Evolutionary conservation across 2,797 vertebrate species (phyloP), one percentile per base, ranked within the genome.

Genomic region (Apogon talboti): DNA sequence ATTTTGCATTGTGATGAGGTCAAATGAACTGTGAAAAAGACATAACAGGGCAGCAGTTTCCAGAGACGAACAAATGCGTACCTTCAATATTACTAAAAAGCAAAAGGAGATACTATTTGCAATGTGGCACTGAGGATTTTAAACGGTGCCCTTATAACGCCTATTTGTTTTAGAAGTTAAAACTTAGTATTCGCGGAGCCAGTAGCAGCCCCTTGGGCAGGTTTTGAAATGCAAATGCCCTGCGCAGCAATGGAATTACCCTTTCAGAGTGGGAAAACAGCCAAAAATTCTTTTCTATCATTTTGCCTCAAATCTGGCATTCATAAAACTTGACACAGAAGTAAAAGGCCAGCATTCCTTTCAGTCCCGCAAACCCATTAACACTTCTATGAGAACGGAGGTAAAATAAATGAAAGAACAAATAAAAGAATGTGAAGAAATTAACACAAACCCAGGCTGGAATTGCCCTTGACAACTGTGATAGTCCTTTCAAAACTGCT

Each of bases 401-500:
- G 28, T 14, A 48, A 78, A 68, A 75, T 2, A 47, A 56, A 65
- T 6, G 45, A 63, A 60, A 35, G 38, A 74, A 70, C 4, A 77
- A 81, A 82, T 54, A 42, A 57, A 81, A 71, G 48, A 73, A 45
- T 44, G 41, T 65, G 19, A 71, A 71, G 46, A 78, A 74, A 76
- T 64, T 33, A 78, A 81, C 65, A 91, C 91, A 86, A 90, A 98
- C 97, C 98, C 37, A 99, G 93, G 87, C 96, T 98, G 85, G 96
- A 96, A 94, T 94, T 98, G 93, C 97, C 98, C 94, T 97, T 99
- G 89, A 95, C 95, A 73, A 99, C 95, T 56, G 91, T 94, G 87
- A 99, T 96, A 14, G 94, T 98, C 88, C 94, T 96, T 91, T 97
- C 95, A 75, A 95, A 96, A 35, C 82, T 85, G 81, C 90, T 96